Evolutionary conservation across 2,888 invertebrate species (phyloP).

Genomic region (Mylabris sibirica): DNA sequence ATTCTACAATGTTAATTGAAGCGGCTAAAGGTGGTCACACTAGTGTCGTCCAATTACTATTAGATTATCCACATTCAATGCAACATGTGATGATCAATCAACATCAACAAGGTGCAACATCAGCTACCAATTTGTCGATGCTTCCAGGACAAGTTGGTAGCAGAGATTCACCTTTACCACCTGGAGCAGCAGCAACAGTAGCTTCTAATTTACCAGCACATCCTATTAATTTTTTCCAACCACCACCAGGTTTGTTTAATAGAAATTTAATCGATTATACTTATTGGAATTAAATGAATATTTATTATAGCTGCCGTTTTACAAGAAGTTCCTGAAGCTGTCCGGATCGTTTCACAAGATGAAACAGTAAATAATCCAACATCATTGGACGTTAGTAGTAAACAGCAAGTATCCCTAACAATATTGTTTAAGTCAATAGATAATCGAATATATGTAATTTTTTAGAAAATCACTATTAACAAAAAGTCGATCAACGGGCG

Average conservation of each 20-base stretch:
- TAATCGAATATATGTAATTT: slow-evolving; percentile 24
- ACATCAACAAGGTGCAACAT: slow-evolving; percentile 50
- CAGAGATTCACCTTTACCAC: slow-evolving; percentile 55
- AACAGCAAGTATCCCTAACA: slow-evolving; percentile 54
- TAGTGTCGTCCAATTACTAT: slow-evolving; percentile 89
- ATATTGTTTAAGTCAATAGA: slow-evolving; percentile 44
- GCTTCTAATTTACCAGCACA: slow-evolving; percentile 54
- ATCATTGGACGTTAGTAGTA: slow-evolving; percentile 47
- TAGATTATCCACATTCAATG: slow-evolving; percentile 92
- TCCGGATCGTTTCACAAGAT: slow-evolving; percentile 65
- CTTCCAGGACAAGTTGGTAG: slow-evolving; percentile 56
- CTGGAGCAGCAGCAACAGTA: slow-evolving; percentile 47
- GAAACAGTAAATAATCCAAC: slow-evolving; percentile 50
- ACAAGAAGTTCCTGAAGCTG: slow-evolving; percentile 69
- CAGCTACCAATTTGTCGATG: slow-evolving; percentile 56
- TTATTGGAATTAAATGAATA: slow-evolving; percentile 17
- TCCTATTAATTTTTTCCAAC: slow-evolving; percentile 59
- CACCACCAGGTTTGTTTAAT: slow-evolving; percentile 51
- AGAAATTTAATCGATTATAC: neutral
- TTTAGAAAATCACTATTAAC: slow-evolving; percentile 62
- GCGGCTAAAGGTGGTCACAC: slow-evolving; percentile 98
- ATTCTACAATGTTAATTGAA: slow-evolving; percentile 98
- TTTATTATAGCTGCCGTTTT: slow-evolving; percentile 56
- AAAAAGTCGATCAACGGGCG: slow-evolving; percentile 64
- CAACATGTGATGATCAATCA: slow-evolving; percentile 78